Percentiles rank a stretch among this genome's conserved stretches.
These are phyloP conservation scores for Aphrophora alni DNA, from an alignment of 2,888 invertebrate genomes.

Conservation along the genomic window DNA sequence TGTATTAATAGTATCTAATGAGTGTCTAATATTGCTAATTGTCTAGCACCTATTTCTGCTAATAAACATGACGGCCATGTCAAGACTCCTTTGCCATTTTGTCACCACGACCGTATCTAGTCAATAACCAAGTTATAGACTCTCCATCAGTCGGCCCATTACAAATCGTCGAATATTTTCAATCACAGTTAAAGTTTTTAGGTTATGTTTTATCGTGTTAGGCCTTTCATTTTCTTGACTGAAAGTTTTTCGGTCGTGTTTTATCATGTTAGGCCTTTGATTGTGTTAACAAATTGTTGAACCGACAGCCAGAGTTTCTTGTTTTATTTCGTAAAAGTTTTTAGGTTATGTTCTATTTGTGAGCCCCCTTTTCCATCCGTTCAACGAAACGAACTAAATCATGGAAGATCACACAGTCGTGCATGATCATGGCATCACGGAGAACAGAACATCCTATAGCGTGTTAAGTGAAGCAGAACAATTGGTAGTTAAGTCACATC, in stretches of 20 bases:
- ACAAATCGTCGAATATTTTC: neutral
- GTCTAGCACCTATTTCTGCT: neutral
- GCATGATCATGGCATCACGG: neutral
- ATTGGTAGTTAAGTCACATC: constrained; percentile 7
- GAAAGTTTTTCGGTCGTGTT: neutral
- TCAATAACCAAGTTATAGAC: no score
- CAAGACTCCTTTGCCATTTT: neutral
- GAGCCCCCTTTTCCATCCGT: no score
- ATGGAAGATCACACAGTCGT: constrained; percentile 14
- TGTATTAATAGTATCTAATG: neutral
- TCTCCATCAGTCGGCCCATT: no score
- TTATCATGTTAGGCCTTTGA: neutral
- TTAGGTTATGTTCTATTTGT: no score
- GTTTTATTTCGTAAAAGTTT: no score
- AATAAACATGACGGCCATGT: neutral
- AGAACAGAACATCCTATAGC: neutral
- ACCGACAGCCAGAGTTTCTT: no score
- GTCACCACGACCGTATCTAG: neutral
- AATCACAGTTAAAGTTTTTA: neutral
- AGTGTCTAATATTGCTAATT: neutral
- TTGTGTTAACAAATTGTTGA: neutral
- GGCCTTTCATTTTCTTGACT: neutral
- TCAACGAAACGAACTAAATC: neutral
- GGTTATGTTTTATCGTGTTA: neutral
- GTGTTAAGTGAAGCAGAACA: constrained; percentile 21